A percentile compares a stretch with the other conserved stretches of the same genome.
These are phyloP conservation scores for Latrodectus geometricus DNA, from an alignment of 1,140 invertebrate genomes.

Conservation along the genomic window DNA sequence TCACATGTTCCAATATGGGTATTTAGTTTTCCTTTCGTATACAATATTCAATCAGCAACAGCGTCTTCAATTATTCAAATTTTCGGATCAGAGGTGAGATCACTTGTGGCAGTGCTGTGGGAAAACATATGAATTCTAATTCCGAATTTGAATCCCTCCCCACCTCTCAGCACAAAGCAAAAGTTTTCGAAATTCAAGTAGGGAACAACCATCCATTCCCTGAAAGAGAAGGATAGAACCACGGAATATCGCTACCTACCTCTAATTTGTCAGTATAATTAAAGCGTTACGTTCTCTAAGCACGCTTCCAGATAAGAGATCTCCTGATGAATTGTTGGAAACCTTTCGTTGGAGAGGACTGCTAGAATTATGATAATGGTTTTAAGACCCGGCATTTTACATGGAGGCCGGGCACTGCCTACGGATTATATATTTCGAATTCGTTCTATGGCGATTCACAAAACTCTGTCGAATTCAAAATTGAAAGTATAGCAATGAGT, in stretches of 20 bases:
- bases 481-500: slow-evolving; percentile 42
- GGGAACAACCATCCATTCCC: slow-evolving; percentile 24
- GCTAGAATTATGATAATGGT: slow-evolving; percentile 60
- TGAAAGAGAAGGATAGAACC: slow-evolving; percentile 5
- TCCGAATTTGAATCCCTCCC: background rate
- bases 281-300: slow-evolving; percentile 55
- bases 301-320: slow-evolving; percentile 59
- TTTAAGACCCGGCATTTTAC: slow-evolving; percentile 1
- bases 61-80: background rate
- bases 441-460: slow-evolving; percentile 12
- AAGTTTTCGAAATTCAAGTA: slow-evolving; percentile 57
- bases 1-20: too few species aligned
- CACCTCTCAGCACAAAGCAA: background rate
- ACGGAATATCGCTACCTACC: slow-evolving; percentile 21
- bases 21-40: too few species aligned
- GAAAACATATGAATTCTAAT: background rate
- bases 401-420: background rate
- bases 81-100: background rate
- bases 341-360: slow-evolving; percentile 41
- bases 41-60: too few species aligned
- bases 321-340: slow-evolving; percentile 46
- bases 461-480: slow-evolving; percentile 48
- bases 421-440: background rate
- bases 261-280: slow-evolving; percentile 61
- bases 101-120: too few species aligned